Evolutionary conservation across 2,888 invertebrate species (phyloP), one percentile per base, ranked within the genome.

Genomic region (Hedya salicella): DNA sequence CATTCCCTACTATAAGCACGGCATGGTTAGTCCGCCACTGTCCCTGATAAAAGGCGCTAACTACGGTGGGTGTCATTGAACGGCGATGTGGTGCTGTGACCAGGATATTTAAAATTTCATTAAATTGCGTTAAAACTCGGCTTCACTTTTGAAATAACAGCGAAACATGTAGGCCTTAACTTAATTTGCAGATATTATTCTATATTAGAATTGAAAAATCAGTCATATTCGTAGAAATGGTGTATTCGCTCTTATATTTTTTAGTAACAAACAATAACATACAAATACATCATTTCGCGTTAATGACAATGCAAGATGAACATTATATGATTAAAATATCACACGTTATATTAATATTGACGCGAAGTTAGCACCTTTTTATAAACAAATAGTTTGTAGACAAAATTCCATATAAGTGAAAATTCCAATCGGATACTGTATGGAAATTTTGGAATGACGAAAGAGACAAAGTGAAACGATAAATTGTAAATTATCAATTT

Each of bases 351-450:
- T 13, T 9, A 30, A 44, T 16, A 44, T 30, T 44, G 4, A 42
- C 30, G 16, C 11, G 13, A 56, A 17, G n/a, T 44, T 56, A 56
- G 42, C 44, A 56, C 56, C 44, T 30, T 54, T 42, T 54, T 54
- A 3, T 17, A 36, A 5, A 17, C 17, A 16, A 52, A 52, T 52
- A 52, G 30, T 32, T 50, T 3, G 9, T 50, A 36, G 36, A 19
- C 16, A 25, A 11, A 14, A 21, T 21, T 42, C 3, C 14, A 14
- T 42, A 14, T 0, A 30, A 30, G 3, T 42, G 44, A 44, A 44
- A 42, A 56, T 14, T 16, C 42, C 8, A 0, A 3, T 6, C n/a
- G 8, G 16, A 36, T 5, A 36, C 11, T 36, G 8, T 36, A 3
- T 11, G 36, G 9, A 36, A 36, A 36, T 36, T 11, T 2, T 9